A percentile compares a stretch with the other conserved stretches of the same genome.
Evolutionary conservation across 2,797 vertebrate genomes (phyloP).

Genomic region (Morus bassanus): DNA sequence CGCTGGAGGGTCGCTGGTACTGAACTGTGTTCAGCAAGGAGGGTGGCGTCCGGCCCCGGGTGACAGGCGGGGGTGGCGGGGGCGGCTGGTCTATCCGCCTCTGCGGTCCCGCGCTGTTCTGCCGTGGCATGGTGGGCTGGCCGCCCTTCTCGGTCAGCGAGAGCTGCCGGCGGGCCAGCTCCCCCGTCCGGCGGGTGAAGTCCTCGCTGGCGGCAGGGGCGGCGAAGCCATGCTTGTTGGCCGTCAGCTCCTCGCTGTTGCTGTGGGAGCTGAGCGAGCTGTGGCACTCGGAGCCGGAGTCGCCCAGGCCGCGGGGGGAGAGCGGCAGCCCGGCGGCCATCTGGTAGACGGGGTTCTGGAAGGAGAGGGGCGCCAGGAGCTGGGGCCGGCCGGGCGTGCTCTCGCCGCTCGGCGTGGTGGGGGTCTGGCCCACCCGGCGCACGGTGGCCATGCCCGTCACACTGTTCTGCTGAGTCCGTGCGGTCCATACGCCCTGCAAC

Average conservation of each 20-base stretch:
- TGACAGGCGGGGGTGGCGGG: constrained; percentile 81
- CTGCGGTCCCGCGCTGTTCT: constrained; percentile 94
- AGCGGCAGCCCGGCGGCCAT: constrained; percentile 95
- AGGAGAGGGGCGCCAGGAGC: constrained; percentile 93
- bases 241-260: constrained; percentile 91
- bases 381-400: constrained; percentile 87
- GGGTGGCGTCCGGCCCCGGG: constrained; percentile 89
- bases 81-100: constrained; percentile 94
- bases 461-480: constrained; percentile 83
- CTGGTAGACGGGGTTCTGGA: constrained; percentile 99
- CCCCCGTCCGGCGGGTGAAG: constrained; percentile 85
- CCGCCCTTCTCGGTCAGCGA: constrained; percentile 88
- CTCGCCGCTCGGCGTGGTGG: constrained; percentile 79
- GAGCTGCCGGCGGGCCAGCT: constrained; percentile 89
- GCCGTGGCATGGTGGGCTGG: constrained; percentile 86
- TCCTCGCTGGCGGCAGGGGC: constrained; percentile 83
- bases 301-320: constrained; percentile 89
- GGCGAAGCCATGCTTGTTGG: constrained; percentile 80
- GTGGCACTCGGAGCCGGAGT: constrained; percentile 97
- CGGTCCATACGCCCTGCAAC: constrained; percentile 82
- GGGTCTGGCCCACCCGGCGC: constrained; percentile 82
- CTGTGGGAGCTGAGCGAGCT: constrained; percentile 98
- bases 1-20: constrained; percentile 89
- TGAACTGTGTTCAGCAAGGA: constrained; percentile 85
- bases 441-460: constrained; percentile 80